Evolutionary conservation across 2,797 vertebrate genomes (phyloP), one percentile per base, ranked within the genome.

Genomic region (Epinephelus malabaricus): DNA sequence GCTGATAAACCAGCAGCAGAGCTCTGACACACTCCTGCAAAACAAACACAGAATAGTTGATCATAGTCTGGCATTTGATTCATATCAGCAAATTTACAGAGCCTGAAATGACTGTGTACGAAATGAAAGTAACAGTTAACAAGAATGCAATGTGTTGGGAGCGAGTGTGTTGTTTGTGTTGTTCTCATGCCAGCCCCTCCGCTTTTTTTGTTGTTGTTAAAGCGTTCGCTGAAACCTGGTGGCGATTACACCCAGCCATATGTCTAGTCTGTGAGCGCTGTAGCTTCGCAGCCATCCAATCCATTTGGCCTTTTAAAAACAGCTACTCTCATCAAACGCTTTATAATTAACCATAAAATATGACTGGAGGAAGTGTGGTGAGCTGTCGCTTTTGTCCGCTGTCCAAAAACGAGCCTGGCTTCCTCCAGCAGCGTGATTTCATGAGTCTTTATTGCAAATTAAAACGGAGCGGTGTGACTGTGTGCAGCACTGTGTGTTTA

Each of bases 301-400:
- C 89, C 79, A 78, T 89, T 90, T 82, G 80, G 84, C 82, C 81
- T 86, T 92, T 71, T 88, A 89, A 89, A 86, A 86, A 83, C 84
- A 86, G 80, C 74, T 69, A 79, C 78, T 69, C 82, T 91, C 74
- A 86, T 90, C 84, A 91, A 92, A 84, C 38, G 2, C 73, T 86
- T 92, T 61, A 86, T 94, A 93, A 94, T 93, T 88, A 91, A 90
- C 82, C 76, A 81, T 87, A 78, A 93, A 90, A 90, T 82, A 79
- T 86, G 83, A 88, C 77, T 69, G 53, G 70, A 86, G 82, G 86
- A 86, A 40, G 69, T 81, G 83, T 73, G 82, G 79, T 75, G 74
- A 81, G 89, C 78, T 79, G 81, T 81, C 40, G 74, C 85, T 83
- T 91, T 86, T 88, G 82, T 88, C 66, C n/a, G 13, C 69, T 3